Percentiles rank a stretch among this genome's conserved stretches.
phyloP scores from a whole-genome alignment of 1,140 invertebrate species.

The Caenorhabditis remanei region DNA sequence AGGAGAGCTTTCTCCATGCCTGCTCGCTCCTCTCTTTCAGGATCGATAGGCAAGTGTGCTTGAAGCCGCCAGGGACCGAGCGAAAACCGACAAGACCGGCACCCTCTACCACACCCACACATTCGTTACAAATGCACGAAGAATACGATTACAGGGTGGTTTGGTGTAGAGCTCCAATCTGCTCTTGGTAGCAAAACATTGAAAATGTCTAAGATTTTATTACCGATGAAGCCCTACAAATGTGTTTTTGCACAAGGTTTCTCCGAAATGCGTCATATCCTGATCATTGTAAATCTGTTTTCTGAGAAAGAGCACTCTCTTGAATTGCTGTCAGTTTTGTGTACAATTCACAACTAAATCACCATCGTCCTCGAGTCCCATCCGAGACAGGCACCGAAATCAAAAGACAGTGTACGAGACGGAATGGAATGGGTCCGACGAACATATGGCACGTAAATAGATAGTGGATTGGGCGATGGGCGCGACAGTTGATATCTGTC shows the following conservation, averaged over 20 bases:
- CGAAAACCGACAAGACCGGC: conserved; percentile 7
- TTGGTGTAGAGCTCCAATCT: neutral
- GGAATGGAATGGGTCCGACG: conserved; percentile 45
- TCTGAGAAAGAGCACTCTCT: neutral
- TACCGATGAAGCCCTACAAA: neutral
- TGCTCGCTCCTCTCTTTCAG: conserved; percentile 13
- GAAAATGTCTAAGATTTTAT: neutral
- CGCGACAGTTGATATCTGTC: conserved; percentile 55
- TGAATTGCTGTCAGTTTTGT: conserved; percentile 5
- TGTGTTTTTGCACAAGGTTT: neutral
- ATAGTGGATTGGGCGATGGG: conserved; percentile 43
- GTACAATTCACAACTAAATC: conserved; percentile 20
- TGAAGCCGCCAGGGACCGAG: conserved; percentile 51
- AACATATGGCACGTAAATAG: conserved; percentile 57
- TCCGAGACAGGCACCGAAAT: conserved; percentile 31
- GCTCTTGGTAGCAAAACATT: neutral
- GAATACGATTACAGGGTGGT: conserved; percentile 18
- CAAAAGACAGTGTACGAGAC: conserved; percentile 36
- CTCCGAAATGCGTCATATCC: neutral
- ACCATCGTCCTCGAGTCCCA: neutral
- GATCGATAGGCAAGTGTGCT: conserved; percentile 55
- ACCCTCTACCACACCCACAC: neutral
- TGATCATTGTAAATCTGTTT: conserved; percentile 14
- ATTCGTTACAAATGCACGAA: conserved; percentile 10
- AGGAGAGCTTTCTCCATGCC: conserved; percentile 37